These are phyloP conservation scores for Amphimallon solstitiale DNA, from an alignment of 2,888 invertebrate species.

Conservation along the genomic window DNA sequence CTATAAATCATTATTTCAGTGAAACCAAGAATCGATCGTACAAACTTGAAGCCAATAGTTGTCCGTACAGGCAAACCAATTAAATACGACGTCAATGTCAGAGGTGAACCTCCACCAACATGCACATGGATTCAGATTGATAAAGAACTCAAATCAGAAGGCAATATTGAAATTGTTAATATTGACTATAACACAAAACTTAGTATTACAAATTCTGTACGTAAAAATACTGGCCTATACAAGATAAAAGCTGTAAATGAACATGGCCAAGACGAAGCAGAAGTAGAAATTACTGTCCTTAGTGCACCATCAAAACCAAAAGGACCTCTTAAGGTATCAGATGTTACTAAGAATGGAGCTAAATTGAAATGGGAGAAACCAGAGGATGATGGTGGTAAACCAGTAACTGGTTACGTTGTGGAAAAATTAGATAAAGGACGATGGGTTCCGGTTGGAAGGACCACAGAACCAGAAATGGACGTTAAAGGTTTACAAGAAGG, in stretches of 20 bases:
- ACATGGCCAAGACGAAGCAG: slow-evolving; percentile 91
- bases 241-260: slow-evolving; percentile 90
- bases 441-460: slow-evolving; percentile 93
- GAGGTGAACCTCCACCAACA: slow-evolving; percentile 95
- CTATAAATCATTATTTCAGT: slow-evolving; percentile 67
- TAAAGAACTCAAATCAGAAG: slow-evolving; percentile 77
- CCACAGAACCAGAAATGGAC: slow-evolving; percentile 87
- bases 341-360: slow-evolving; percentile 89
- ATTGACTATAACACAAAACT: slow-evolving; percentile 92
- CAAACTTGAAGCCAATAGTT: slow-evolving; percentile 88
- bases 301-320: slow-evolving; percentile 80
- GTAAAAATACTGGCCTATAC: slow-evolving; percentile 91
- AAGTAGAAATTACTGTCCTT: slow-evolving; percentile 89
- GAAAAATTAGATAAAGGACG: slow-evolving; percentile 94
- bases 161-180: slow-evolving; percentile 80
- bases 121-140: slow-evolving; percentile 90
- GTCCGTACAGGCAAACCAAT: slow-evolving; percentile 92
- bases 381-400: slow-evolving; percentile 94
- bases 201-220: slow-evolving; percentile 78
- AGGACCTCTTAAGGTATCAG: slow-evolving; percentile 88
- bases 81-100: slow-evolving; percentile 92
- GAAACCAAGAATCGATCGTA: slow-evolving; percentile 96
- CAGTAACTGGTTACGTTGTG: slow-evolving; percentile 90
- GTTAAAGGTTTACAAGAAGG: slow-evolving; percentile 90
- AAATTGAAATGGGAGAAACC: slow-evolving; percentile 94